A percentile compares a stretch with the other conserved stretches of the same genome.
Evolutionary conservation across 2,888 invertebrate species (phyloP).

Genomic region (Pammene aurita): DNA sequence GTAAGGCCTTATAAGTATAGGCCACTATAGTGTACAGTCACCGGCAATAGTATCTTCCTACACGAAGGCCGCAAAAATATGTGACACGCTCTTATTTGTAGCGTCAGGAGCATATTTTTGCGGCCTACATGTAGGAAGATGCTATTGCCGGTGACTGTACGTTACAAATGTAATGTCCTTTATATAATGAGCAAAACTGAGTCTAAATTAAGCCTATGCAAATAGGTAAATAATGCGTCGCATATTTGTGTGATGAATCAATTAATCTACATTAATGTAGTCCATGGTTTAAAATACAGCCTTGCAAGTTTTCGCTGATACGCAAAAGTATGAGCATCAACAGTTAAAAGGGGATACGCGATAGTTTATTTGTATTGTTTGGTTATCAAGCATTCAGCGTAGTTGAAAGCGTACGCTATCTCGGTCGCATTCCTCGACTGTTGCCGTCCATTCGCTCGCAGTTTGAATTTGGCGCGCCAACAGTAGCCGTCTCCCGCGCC

Average conservation of each 20-base stretch:
- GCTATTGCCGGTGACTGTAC: too few species aligned
- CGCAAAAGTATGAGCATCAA: slow-evolving; percentile 31
- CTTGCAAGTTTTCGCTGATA: slow-evolving; percentile 25
- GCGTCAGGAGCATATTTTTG: too few species aligned
- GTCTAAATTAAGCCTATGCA: slow-evolving; percentile 8
- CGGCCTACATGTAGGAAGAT: too few species aligned
- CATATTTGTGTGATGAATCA: slow-evolving; percentile 3
- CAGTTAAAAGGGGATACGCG: slow-evolving; percentile 38
- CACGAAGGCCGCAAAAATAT: too few species aligned
- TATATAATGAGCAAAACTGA: neutral
- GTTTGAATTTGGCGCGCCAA: slow-evolving; percentile 78
- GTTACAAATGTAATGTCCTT: neutral
- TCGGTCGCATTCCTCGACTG: slow-evolving; percentile 35
- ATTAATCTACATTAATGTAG: slow-evolving; percentile 5
- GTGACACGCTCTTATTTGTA: too few species aligned
- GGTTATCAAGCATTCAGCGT: slow-evolving; percentile 37
- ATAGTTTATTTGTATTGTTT: slow-evolving; percentile 40
- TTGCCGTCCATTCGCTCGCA: slow-evolving; percentile 42
- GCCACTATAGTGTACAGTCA: too few species aligned
- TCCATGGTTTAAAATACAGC: slow-evolving; percentile 3
- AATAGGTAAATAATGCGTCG: slow-evolving; percentile 7
- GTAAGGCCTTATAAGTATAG: too few species aligned
- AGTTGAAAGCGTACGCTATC: slow-evolving; percentile 41
- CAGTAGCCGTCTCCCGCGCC: slow-evolving; percentile 52
- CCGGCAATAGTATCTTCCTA: too few species aligned